A percentile compares a stretch with the other conserved stretches of the same genome.
These are phyloP conservation scores for Xyliphius kryptos DNA, from an alignment of 2,113 vertebrate genomes.

Conservation along the genomic window DNA sequence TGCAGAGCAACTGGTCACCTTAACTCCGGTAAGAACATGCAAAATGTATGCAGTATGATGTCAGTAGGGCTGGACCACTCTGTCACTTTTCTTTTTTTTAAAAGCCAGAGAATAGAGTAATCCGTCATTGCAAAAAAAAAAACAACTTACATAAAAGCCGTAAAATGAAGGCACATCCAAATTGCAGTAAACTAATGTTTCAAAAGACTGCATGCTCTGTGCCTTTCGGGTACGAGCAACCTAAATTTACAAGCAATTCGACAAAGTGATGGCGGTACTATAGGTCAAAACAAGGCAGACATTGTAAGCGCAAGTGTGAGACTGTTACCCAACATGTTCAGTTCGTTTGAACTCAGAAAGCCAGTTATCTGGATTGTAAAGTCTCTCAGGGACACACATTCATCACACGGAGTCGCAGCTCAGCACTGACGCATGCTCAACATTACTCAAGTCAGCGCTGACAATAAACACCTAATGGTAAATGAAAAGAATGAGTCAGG, in stretches of 20 bases:
- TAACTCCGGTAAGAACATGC: not conserved
- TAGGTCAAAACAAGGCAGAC: not conserved
- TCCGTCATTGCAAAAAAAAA: no score
- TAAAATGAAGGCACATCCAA: no score
- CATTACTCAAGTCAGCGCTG: not conserved
- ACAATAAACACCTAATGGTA: not conserved
- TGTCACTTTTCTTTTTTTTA: no score
- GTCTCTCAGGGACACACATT: constrained; percentile 12
- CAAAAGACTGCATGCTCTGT: no score
- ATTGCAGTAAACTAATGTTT: no score
- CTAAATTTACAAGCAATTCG: no score
- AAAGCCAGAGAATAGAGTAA: no score
- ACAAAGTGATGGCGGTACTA: no score
- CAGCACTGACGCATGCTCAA: not conserved
- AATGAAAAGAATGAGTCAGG: not conserved
- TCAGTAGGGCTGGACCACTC: no score
- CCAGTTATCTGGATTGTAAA: not conserved
- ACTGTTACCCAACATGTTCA: not conserved
- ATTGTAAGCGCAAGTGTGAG: not conserved
- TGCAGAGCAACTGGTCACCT: constrained; percentile 1
- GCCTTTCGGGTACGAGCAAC: no score
- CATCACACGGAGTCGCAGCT: not conserved
- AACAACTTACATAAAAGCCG: no score
- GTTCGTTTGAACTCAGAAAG: not conserved
- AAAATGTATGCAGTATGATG: not conserved